Base-by-base conservation (phyloP, 2,113 vertebrate genomes). In the Clarias gariepinus region DNA sequence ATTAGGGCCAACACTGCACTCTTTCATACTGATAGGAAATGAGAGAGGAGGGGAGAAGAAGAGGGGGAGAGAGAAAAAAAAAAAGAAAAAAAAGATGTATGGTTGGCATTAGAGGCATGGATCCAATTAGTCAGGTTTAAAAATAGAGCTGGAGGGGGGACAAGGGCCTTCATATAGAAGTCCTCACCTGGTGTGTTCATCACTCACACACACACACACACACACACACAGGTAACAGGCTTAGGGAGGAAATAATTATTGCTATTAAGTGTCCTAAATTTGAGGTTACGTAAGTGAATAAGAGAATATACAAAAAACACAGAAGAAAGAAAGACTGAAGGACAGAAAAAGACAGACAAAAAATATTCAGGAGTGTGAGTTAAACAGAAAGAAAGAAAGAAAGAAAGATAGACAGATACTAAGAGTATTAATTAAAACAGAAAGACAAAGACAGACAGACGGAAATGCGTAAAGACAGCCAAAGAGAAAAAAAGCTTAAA, bases 21-120 rank as follows among this genome's bases (percentile, higher is more conserved):
- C 60, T 85, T 83, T 79, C 61, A 85, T 79, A 79, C 76, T 66
- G 84, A 76, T 87, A 87, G 76, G 60, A 74, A 82, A 76, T 74
- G 84, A 81, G 78, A 60, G 77, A 71, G 63, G 66, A 25, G 76
- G n/a, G n/a, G 53, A 30, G 61, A 41, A 23, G 66, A 16, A 4
- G 4, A 63, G 71, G 57, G 71, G 36, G 57, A 8, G 28, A 33
- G 68, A 16, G 30, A 9, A 15, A n/a, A 15, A 60, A 2, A 28
- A 18, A n/a, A 15, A 60, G 3, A 28, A 18, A 53, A 28, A 57
- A 60, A 55, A 41, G 36, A 23, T 28, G 58, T 58, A 57, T 69
- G 85, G 61, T 57, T 66, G 58, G 73, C 36, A 83, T 69, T 69
- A 83, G 64, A 69, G 64, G 82, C 82, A 83, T 57, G 82, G 82